These are phyloP conservation scores for Acanthurus lineatus DNA, from an alignment of 2,797 vertebrate genomes.

Conservation along the genomic window DNA sequence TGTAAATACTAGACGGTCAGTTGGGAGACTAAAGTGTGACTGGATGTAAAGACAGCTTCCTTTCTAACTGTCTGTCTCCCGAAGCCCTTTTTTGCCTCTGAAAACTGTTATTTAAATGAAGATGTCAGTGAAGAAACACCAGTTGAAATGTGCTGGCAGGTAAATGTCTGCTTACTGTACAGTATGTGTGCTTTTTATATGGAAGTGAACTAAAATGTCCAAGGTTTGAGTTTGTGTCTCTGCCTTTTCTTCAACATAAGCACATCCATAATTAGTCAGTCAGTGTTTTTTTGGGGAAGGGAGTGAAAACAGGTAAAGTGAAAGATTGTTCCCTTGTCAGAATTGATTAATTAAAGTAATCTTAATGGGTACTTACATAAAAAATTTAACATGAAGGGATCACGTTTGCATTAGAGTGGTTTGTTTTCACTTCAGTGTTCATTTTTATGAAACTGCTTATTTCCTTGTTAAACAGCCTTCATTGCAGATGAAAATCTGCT, in stretches of 20 bases:
- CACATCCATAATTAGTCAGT: too few species aligned
- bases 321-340: background rate
- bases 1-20: slow-evolving; percentile 42
- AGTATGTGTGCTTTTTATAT: slow-evolving; percentile 69
- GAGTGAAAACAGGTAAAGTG: background rate
- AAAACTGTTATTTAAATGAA: slow-evolving; percentile 37
- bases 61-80: slow-evolving; percentile 4
- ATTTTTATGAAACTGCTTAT: too few species aligned
- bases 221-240: slow-evolving; percentile 22
- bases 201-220: slow-evolving; percentile 61
- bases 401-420: background rate
- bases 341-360: background rate
- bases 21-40: slow-evolving; percentile 41
- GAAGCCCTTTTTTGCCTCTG: slow-evolving; percentile 36
- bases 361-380: background rate
- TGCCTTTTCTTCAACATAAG: slow-evolving; percentile 1
- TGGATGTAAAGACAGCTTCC: slow-evolving; percentile 41
- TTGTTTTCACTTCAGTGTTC: background rate
- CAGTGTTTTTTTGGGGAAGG: too few species aligned
- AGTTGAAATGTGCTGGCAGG: slow-evolving; percentile 48
- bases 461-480: too few species aligned
- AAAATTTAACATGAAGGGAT: too few species aligned
- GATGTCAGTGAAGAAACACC: slow-evolving; percentile 41
- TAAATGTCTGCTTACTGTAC: slow-evolving; percentile 66
- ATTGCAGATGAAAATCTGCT: too few species aligned